Evolutionary conservation across 1,140 invertebrate genomes (phyloP).

Genomic region (Drosophila bifasciata): DNA sequence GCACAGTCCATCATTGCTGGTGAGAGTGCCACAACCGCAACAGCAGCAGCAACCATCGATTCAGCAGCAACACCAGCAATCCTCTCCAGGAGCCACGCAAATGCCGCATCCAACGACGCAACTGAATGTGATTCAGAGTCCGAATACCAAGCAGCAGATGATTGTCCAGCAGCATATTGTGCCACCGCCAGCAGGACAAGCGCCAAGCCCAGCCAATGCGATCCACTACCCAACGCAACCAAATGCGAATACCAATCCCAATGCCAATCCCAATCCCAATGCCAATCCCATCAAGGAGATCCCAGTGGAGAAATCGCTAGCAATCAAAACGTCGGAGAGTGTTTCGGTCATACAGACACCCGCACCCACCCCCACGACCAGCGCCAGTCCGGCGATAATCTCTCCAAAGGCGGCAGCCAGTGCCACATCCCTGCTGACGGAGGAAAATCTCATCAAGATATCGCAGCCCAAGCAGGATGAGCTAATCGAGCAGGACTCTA

Average conservation of each 20-base stretch:
- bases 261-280: not conserved
- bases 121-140: slow-evolving; percentile 72
- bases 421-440: slow-evolving; percentile 62
- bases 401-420: slow-evolving; percentile 44
- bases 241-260: slow-evolving; percentile 41
- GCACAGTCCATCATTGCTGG: slow-evolving; percentile 30
- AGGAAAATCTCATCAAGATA: slow-evolving; percentile 82
- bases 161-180: slow-evolving; percentile 77
- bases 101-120: slow-evolving; percentile 20
- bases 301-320: not conserved
- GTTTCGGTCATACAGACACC: slow-evolving; percentile 75
- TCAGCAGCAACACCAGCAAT: slow-evolving; percentile 39
- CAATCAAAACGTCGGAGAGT: slow-evolving; percentile 62
- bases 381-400: slow-evolving; percentile 22
- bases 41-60: slow-evolving; percentile 33
- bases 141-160: slow-evolving; percentile 40
- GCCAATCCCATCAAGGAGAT: not conserved
- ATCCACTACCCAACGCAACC: slow-evolving; percentile 38
- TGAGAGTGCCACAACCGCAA: slow-evolving; percentile 33
- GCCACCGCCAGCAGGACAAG: slow-evolving; percentile 34
- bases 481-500: slow-evolving; percentile 83
- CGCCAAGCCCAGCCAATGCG: slow-evolving; percentile 6
- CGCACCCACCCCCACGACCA: slow-evolving; percentile 67
- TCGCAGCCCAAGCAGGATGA: slow-evolving; percentile 79
- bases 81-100: slow-evolving; percentile 22